Percentiles rank a stretch among this genome's conserved stretches.
Conservation (phyloP, 2,113 vertebrate genomes). For the Amphiprion ocellaris region DNA sequence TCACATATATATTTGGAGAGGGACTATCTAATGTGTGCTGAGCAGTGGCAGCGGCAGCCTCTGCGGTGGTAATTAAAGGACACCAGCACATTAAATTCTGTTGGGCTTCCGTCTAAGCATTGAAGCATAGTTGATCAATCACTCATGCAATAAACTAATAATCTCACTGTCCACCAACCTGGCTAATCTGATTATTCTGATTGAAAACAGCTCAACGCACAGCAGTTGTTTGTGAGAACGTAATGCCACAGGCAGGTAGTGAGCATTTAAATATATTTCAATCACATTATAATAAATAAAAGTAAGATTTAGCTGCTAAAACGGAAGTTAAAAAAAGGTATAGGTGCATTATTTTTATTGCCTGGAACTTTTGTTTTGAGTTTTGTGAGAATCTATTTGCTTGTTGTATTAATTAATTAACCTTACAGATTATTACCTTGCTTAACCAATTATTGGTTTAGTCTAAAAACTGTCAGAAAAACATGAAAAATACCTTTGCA, state of each 20-base stretch:
- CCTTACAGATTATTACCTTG: too few relatives aligned
- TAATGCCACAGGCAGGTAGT: constrained; percentile 1
- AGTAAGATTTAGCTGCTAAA: background rate
- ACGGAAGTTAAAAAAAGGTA: background rate
- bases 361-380: too few relatives aligned
- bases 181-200: constrained; percentile 24
- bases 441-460: too few relatives aligned
- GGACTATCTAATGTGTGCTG: background rate
- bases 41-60: background rate
- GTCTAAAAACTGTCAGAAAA: background rate
- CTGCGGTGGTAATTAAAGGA: background rate
- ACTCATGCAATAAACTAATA: constrained; percentile 38
- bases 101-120: constrained; percentile 1
- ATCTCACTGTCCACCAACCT: constrained; percentile 21
- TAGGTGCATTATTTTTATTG: too few relatives aligned
- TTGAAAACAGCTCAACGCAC: background rate
- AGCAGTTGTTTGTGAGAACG: background rate
- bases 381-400: too few relatives aligned
- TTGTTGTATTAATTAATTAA: too few relatives aligned
- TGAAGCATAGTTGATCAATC: constrained; percentile 19
- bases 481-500: background rate
- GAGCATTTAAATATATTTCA: background rate
- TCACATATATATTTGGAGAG: constrained; percentile 25
- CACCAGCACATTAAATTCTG: constrained; percentile 17
- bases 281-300: too few relatives aligned